Evolutionary conservation across 2,113 vertebrate species (phyloP).

Genomic region (Nyctibius bracteatus): DNA sequence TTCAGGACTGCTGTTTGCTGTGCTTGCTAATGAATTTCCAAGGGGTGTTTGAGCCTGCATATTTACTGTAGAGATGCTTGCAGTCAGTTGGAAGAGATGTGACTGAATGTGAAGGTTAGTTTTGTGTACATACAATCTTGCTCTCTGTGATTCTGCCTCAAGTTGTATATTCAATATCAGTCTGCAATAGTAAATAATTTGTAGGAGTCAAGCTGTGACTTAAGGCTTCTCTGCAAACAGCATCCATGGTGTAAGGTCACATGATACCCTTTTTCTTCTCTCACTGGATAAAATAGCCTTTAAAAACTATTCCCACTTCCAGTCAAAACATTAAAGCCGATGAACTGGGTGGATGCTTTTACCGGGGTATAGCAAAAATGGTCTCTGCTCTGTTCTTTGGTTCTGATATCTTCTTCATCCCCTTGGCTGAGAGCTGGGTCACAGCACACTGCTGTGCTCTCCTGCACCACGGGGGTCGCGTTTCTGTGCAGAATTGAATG

Average conservation of each 20-base stretch:
- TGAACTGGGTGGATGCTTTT: neutral
- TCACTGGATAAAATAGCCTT: neutral
- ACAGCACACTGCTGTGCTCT: neutral
- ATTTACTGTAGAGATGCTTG: constrained; percentile 27
- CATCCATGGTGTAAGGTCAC: neutral
- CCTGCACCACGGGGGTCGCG: neutral
- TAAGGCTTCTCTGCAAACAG: neutral
- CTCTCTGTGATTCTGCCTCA: neutral
- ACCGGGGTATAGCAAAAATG: neutral
- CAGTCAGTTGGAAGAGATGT: constrained; percentile 36
- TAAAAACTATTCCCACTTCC: neutral
- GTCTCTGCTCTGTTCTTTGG: neutral
- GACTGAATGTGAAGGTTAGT: neutral
- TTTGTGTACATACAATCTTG: neutral
- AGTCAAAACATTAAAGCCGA: neutral
- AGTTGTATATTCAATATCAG: neutral
- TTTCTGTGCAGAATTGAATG: neutral
- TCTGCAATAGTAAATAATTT: constrained; percentile 27
- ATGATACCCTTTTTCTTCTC: neutral
- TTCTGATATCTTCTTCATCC: neutral
- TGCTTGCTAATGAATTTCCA: constrained; percentile 50
- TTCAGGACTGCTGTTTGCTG: constrained; percentile 17
- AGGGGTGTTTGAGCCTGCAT: neutral
- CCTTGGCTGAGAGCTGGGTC: neutral
- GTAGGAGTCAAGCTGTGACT: neutral